These are phyloP conservation scores for Neodontobutis hainanensis DNA, from an alignment of 2,113 vertebrate species.

Conservation along the genomic window DNA sequence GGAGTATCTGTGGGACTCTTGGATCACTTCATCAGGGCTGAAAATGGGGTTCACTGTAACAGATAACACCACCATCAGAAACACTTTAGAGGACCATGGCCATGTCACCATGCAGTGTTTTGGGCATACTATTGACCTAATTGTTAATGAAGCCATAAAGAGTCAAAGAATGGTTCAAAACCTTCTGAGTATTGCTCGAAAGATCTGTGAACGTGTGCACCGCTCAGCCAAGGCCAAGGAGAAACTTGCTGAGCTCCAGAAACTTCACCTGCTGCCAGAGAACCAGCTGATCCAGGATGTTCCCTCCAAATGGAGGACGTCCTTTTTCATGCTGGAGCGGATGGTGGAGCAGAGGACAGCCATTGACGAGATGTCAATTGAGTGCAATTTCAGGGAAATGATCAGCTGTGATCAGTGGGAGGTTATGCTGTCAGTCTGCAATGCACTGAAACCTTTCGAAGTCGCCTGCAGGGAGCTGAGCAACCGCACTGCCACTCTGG, in stretches of 20 bases:
- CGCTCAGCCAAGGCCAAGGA: conserved; percentile 89
- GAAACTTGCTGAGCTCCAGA: conserved; percentile 88
- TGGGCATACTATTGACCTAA: conserved; percentile 89
- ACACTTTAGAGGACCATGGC: conserved; percentile 87
- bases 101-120: conserved; percentile 91
- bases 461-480: conserved; percentile 94
- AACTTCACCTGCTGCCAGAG: conserved; percentile 85
- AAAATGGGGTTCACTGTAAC: conserved; percentile 93
- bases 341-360: conserved; percentile 94
- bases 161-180: conserved; percentile 98
- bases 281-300: conserved; percentile 92
- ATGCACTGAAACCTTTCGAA: conserved; percentile 92
- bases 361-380: conserved; percentile 89
- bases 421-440: conserved; percentile 95
- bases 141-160: conserved; percentile 95
- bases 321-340: conserved; percentile 94
- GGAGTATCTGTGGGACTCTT: conserved; percentile 94
- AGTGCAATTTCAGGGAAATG: conserved; percentile 93
- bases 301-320: conserved; percentile 92
- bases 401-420: conserved; percentile 99
- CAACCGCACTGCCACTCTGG: conserved; percentile 87
- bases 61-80: conserved; percentile 85
- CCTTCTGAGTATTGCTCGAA: conserved; percentile 92
- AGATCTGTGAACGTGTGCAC: conserved; percentile 92
- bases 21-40: conserved; percentile 90